Evolutionary conservation across 2,888 invertebrate species (phyloP), one percentile per base, ranked within the genome.

Genomic region (Zaprionus obscuricornis): DNA sequence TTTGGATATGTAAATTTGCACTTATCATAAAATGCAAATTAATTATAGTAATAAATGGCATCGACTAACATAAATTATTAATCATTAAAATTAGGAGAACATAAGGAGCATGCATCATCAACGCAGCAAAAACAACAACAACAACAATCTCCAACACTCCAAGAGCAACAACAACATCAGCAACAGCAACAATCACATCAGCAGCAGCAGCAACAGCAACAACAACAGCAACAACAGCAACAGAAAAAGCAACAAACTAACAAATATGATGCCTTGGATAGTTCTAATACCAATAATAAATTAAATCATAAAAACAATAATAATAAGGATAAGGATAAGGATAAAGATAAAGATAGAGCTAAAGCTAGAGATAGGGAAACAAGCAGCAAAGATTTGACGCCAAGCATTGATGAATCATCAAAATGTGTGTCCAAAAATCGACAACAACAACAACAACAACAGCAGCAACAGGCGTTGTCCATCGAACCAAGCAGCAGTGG

Each of bases 251-350:
- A 71, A 51, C 74, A 69, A 64, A 62, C 54, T 62, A 74, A 62
- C 39, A 79, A 68, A 68, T 62, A 66, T 42, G 77, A 83, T 76
- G 81, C 77, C 74, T 70, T 79, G 74, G 82, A 82, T 56, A 84
- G 69, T 76, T 71, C 67, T 63, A 76, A 66, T 70, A 62, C 67
- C 47, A 75, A 73, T 47, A 81, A 73, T 65, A 84, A 82, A 76
- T 63, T 85, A 62, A 82, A 71, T 69, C 65, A 82, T 78, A 81
- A 78, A 66, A 64, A 74, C 33, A 55, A 57, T 57, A 55, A 52
- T 63, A 69, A 65, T 84, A 77, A 60, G 47, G 66, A 63, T 56
- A 74, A 63, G 63, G 63, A 66, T 62, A 75, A 55, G 60, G 65
- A 62, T 51, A 73, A 58, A 27, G 66, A 63, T 14, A 55, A 36